A percentile compares a stretch with the other conserved stretches of the same genome.
phyloP scores from a whole-genome alignment of 2,888 invertebrate species.

The Phlogophora meticulosa region DNA sequence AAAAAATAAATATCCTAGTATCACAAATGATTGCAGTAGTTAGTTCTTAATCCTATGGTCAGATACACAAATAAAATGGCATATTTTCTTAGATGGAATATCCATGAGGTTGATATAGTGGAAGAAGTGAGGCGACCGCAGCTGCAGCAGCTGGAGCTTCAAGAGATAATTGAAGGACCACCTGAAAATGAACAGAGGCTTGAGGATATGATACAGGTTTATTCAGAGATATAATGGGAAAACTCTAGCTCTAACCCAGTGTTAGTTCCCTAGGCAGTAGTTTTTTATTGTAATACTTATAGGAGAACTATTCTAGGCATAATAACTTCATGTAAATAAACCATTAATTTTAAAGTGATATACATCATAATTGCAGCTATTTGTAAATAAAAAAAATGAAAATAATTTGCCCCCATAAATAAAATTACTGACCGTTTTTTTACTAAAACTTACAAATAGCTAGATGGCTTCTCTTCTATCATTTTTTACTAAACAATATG shows the following conservation, averaged over 20 bases:
- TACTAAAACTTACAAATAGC: no score
- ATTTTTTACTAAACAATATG: conserved; percentile 41
- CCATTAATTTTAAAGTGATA: neutral
- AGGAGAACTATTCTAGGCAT: neutral
- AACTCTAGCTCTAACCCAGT: neutral
- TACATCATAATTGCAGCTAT: neutral
- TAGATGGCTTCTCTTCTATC: neutral
- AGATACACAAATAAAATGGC: conserved; percentile 12
- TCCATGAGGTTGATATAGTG: conserved; percentile 54
- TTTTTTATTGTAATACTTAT: neutral
- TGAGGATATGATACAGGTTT: conserved; percentile 78
- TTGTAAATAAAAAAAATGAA: no score
- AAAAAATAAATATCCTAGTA: conserved; percentile 1
- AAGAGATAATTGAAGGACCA: conserved; percentile 66
- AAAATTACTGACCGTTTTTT: no score
- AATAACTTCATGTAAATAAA: neutral
- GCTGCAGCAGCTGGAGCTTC: conserved; percentile 58
- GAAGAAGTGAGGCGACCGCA: conserved; percentile 53
- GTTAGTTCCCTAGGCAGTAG: neutral
- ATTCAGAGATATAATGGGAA: neutral
- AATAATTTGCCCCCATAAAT: neutral
- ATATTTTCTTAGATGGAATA: conserved; percentile 66
- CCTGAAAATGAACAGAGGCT: conserved; percentile 75
- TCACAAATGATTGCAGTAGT: conserved; percentile 42
- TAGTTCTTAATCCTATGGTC: neutral